Conservation (phyloP, 2,113 vertebrate species). For the Nicator chloris region DNA sequence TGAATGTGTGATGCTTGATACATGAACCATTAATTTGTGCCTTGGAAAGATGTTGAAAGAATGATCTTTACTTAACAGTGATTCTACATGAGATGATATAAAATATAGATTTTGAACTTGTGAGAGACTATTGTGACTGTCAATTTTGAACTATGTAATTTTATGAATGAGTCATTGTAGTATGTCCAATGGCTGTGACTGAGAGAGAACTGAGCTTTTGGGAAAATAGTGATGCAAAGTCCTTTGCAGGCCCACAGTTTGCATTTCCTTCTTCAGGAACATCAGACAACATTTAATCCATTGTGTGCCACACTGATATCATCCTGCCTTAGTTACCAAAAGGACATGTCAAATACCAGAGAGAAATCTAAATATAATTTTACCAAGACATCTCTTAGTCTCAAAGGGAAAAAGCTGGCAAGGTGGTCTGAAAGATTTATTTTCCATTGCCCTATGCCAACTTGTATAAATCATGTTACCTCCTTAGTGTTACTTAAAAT, state of each 20-base stretch:
- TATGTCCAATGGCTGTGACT: neutral
- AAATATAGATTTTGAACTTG: neutral
- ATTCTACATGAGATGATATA: neutral
- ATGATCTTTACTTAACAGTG: neutral
- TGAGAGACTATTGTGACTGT: neutral
- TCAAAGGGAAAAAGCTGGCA: neutral
- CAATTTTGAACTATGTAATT: neutral
- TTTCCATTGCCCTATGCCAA: neutral
- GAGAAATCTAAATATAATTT: neutral
- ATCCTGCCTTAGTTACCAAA: neutral
- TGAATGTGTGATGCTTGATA: neutral
- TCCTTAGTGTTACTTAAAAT: neutral
- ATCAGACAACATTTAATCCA: neutral
- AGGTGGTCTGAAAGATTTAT: neutral
- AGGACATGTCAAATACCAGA: neutral
- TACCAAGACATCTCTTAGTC: neutral
- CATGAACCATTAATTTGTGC: neutral
- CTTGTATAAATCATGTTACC: neutral
- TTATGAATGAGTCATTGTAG: neutral
- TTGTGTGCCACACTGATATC: neutral
- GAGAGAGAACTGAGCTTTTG: neutral
- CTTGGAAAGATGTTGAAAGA: slow-evolving; percentile 20
- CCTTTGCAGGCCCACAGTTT: neutral
- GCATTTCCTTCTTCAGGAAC: neutral
- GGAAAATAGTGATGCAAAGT: neutral